These are phyloP conservation scores for Phaenicophaeus curvirostris DNA, from an alignment of 2,797 vertebrate genomes.

Conservation along the genomic window DNA sequence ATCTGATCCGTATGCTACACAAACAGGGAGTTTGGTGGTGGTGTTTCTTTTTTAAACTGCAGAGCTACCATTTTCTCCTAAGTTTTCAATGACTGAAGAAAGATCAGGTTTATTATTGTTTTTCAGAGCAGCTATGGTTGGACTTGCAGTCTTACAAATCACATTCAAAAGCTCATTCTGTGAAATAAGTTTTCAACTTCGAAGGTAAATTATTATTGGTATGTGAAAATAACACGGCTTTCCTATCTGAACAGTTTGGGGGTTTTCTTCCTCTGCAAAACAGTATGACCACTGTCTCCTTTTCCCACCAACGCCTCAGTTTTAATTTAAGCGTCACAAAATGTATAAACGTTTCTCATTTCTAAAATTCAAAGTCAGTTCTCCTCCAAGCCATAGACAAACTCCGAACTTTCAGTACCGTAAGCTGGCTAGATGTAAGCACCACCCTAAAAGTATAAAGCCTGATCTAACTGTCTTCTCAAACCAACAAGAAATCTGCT, in stretches of 20 bases:
- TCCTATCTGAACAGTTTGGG: neutral
- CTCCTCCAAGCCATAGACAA: neutral
- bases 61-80: neutral
- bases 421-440: neutral
- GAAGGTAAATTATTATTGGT: neutral
- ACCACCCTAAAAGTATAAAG: neutral
- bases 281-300: neutral
- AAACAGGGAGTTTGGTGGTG: neutral
- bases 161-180: neutral
- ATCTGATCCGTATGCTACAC: neutral
- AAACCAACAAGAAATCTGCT: neutral
- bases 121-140: neutral
- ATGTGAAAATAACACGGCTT: neutral
- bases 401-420: neutral
- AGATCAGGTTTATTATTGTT: neutral
- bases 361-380: neutral
- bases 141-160: neutral
- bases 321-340: neutral
- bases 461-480: neutral
- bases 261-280: neutral
- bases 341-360: neutral
- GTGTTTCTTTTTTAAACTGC: neutral
- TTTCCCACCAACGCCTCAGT: neutral
- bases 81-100: neutral
- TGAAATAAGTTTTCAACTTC: neutral